phyloP scores from a whole-genome alignment of 1,140 invertebrate species.

The Drosophila rufa region DNA sequence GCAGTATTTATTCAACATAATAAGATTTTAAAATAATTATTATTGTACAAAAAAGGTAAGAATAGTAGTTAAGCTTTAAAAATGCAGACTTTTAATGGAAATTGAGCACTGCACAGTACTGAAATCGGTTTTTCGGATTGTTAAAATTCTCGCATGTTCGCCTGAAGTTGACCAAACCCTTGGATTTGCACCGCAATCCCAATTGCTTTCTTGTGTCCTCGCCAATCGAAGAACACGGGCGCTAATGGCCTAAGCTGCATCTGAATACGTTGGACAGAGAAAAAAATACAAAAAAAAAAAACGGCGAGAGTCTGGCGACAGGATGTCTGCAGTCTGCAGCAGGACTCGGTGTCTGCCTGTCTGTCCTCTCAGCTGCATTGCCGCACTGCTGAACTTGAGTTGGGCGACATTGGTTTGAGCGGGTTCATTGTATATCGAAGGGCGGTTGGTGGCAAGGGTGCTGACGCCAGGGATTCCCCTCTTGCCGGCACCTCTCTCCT shows the following conservation, averaged over 20 bases:
- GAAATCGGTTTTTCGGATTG: constrained; percentile 4
- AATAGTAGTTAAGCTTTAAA: background rate
- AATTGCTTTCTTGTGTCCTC: constrained; percentile 48
- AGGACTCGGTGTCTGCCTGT: constrained; percentile 32
- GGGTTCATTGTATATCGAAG: constrained; percentile 22
- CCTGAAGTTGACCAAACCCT: constrained; percentile 22
- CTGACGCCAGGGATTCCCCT: constrained; percentile 55
- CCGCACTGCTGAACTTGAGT: constrained; percentile 71
- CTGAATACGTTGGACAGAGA: constrained; percentile 16
- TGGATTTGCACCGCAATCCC: constrained; percentile 32
- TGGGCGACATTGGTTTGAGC: constrained; percentile 8
- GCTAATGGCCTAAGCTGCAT: constrained; percentile 50
- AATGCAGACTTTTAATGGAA: background rate
- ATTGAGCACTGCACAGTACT: too few relatives aligned
- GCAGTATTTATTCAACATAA: too few relatives aligned
- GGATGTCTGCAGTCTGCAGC: constrained; percentile 40
- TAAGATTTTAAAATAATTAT: too few relatives aligned
- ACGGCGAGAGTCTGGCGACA: constrained; percentile 37
- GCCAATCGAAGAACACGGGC: constrained; percentile 41
- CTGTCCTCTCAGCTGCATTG: constrained; percentile 67
- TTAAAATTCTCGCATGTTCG: constrained; percentile 1
- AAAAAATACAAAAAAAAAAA: constrained; percentile 12
- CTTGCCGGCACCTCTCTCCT: background rate
- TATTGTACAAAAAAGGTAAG: too few relatives aligned
- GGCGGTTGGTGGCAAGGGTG: constrained; percentile 5